Base-by-base conservation (phyloP, 2,797 vertebrate species). In the Dryobates pubescens region DNA sequence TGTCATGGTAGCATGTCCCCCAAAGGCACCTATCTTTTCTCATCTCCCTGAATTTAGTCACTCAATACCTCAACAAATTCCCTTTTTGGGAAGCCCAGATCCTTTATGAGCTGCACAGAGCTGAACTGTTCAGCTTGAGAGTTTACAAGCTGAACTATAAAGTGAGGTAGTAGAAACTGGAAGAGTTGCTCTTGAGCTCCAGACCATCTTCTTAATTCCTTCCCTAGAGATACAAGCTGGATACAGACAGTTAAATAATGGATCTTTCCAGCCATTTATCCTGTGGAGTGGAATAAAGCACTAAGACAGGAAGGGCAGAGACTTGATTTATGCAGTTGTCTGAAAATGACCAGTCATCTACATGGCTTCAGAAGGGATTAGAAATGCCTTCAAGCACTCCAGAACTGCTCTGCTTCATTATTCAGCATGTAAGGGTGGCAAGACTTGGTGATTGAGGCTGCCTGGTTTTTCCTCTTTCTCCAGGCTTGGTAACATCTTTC, bases 401-500 rank as follows among this genome's bases (percentile, higher is more conserved):
- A 69, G 63, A 81, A 57, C 34, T 64, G 16, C 19, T 68, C 29
- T 53, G 17, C 23, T 83, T 65, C 57, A 13, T 56, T 78, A 67
- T 61, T 9, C 36, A 13, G 38, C 26, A 41, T 6, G 6, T 10
- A 29, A 69, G 23, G 3, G 17, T 29, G 34, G 34, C 27, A 80
- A 49, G 56, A 23, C 11, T 32, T 63, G 13, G 20, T 56, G 12
- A 63, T 57, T 49, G 47, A 49, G 22, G 47, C 47, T 49, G 47
- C 20, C 22, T 23, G 47, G 18, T 18, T 47, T 47, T 47, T 20
- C 18, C 18, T 18, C 12, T 49, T 49, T n/a, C 72, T 72, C 13
- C 0, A 98, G 98, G 98, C 69, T 98, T 98, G 17, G 80, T 95
- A 78, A 96, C 97, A 57, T 95, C 98, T 41, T 97, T 98, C 41